A percentile compares a stretch with the other conserved stretches of the same genome.
These are phyloP conservation scores for Bradypus variegatus DNA, from an alignment of 2,797 vertebrate genomes.

Conservation along the genomic window DNA sequence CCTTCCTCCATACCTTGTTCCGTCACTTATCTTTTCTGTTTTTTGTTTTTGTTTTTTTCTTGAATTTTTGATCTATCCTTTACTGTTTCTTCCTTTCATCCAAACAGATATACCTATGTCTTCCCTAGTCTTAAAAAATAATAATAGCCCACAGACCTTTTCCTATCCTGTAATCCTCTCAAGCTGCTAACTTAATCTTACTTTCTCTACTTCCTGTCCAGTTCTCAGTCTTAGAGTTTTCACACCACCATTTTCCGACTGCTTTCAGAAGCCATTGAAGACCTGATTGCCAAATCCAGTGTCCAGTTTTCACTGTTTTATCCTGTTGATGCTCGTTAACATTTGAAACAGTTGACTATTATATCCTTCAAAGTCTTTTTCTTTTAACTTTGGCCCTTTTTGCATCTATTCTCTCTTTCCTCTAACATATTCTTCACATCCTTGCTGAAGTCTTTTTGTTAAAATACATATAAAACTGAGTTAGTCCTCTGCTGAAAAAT, in stretches of 20 bases:
- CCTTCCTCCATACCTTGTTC: not conserved
- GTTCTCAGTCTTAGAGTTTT: not conserved
- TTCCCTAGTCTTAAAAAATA: not conserved
- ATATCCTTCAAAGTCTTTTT: not conserved
- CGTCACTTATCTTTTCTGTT: not conserved
- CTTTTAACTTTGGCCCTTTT: not conserved
- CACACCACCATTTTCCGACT: not conserved
- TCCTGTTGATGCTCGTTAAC: not conserved
- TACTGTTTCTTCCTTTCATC: conserved; percentile 7
- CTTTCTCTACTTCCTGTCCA: not conserved
- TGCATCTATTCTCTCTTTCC: not conserved
- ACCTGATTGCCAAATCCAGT: not conserved
- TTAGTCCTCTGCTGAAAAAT: conserved; percentile 26
- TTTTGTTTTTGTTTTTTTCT: not conserved
- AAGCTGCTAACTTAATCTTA: not conserved
- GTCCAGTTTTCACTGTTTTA: conserved; percentile 25
- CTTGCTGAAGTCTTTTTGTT: conserved; percentile 1
- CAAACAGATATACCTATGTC: not conserved
- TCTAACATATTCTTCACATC: not conserved
- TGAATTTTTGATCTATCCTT: not conserved
- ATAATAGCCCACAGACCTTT: not conserved
- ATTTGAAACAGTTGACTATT: conserved; percentile 12
- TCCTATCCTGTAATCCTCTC: not conserved
- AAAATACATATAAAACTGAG: not conserved
- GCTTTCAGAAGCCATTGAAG: not conserved